Base-by-base conservation (phyloP, 2,888 invertebrate genomes). In the Acleris sparsana region DNA sequence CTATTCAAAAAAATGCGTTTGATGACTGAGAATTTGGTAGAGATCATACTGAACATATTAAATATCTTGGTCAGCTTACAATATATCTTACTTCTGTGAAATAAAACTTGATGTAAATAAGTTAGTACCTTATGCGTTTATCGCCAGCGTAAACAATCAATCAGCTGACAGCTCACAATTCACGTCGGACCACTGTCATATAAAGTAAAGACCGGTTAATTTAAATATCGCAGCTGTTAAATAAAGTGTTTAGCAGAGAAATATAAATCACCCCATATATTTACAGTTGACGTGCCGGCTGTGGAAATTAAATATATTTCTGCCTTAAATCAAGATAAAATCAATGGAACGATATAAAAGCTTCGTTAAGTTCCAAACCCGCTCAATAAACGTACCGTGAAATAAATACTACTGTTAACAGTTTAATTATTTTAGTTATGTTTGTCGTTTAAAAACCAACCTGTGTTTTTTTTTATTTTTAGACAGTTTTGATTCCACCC, bases 311-410 rank as follows among this genome's bases (percentile, higher is more conserved):
- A 64, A 60, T 60, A 59, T 60, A 64, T 64, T 64, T 64, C 29
- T 55, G 64, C 59, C 25, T 55, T 60, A 64, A 55, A 64, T 60
- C 59, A 64, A 64, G 64, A 64, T 60, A 59, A 55, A 60, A 64
- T 60, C 59, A 64, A 64, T 55, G 59, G 59, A 59, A 22, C 17
- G 20, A 52, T 43, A 20, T 20, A 25, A 49, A 55, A 65, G 60
- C 44, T 17, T 44, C 51, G 65, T 22, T 20, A 60, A 61, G 60
- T 33, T 25, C 49, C 55, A 51, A 43, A 29, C 33, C 33, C 13
- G 39, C 39, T 39, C 13, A 13, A 39, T 39, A 13, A 39, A 39
- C 39, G 3, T 13, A 13, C 39, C 13, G 39, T 39, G 39, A 39
- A 39, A 39, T 13, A 39, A 39, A 39, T 39, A 39, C 39, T 13